Evolutionary conservation across 2,797 vertebrate genomes (phyloP).

Genomic region (Danio choprae): DNA sequence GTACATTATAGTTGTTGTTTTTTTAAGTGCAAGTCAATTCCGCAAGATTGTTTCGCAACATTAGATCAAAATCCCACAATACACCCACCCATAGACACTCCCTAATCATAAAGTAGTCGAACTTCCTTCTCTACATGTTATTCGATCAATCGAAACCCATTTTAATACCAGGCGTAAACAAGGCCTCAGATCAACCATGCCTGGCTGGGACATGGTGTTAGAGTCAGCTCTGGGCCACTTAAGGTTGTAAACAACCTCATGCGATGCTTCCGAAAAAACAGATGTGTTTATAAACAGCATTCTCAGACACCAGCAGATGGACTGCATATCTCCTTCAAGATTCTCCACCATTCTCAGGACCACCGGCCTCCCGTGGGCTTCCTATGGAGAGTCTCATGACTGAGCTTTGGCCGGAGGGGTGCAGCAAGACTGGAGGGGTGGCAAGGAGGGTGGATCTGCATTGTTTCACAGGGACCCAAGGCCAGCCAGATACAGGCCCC

Average conservation of each 20-base stretch:
- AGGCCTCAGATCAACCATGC: not conserved
- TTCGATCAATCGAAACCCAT: too few species aligned
- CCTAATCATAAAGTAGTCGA: too few species aligned
- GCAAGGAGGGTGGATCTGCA: constrained; percentile 49
- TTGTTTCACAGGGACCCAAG: constrained; percentile 59
- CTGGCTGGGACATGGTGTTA: not conserved
- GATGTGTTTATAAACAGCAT: constrained; percentile 54
- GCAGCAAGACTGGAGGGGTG: constrained; percentile 52
- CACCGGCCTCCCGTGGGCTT: constrained; percentile 32
- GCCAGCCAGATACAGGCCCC: constrained; percentile 57
- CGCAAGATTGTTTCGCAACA: too few species aligned
- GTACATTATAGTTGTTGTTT: too few species aligned
- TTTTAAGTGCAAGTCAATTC: too few species aligned
- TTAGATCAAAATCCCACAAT: too few species aligned
- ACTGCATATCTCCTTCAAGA: constrained; percentile 13
- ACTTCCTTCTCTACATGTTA: too few species aligned
- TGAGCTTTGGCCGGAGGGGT: constrained; percentile 55
- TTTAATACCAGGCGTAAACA: not conserved
- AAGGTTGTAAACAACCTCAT: not conserved
- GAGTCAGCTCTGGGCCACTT: not conserved
- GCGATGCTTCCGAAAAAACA: constrained; percentile 9
- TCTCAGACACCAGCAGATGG: constrained; percentile 59
- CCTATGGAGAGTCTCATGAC: constrained; percentile 31
- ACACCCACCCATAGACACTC: too few species aligned
- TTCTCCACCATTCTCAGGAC: constrained; percentile 50